Conservation (phyloP, 2,888 invertebrate species). For the Pristionchus entomophagus region DNA sequence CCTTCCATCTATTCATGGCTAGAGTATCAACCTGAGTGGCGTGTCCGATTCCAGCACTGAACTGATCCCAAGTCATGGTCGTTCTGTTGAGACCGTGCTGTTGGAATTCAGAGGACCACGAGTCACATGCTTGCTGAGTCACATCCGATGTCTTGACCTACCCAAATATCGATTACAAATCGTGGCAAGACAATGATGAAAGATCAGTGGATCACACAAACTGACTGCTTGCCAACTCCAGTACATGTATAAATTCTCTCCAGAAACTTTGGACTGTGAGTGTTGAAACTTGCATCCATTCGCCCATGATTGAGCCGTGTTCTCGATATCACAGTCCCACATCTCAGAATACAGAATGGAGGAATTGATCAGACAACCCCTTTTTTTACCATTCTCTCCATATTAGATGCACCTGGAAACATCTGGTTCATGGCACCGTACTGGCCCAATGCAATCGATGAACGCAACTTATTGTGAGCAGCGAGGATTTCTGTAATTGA, state of each 20-base stretch:
- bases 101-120: constrained; percentile 29
- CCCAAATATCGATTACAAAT: neutral
- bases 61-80: constrained; percentile 43
- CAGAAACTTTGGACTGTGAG: neutral
- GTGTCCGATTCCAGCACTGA: constrained; percentile 44
- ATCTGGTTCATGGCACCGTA: neutral
- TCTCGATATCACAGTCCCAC: constrained; percentile 43
- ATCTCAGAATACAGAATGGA: neutral
- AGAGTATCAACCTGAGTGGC: constrained; percentile 48
- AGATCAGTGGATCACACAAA: neutral
- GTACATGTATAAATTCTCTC: constrained; percentile 32
- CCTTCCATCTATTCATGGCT: too few species aligned
- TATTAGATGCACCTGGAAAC: constrained; percentile 16
- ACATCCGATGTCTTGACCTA: constrained; percentile 24
- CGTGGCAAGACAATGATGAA: neutral
- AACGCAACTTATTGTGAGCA: constrained; percentile 36
- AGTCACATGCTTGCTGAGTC: constrained; percentile 17
- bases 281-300: constrained; percentile 18
- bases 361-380: too few species aligned
- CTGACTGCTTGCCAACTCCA: constrained; percentile 30
- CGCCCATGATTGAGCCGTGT: constrained; percentile 11
- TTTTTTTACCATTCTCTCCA: constrained; percentile 19
- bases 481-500: constrained; percentile 17
- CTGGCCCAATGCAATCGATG: constrained; percentile 14
- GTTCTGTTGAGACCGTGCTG: constrained; percentile 37